These are phyloP conservation scores for Zenarchopterus dispar DNA, from an alignment of 2,797 vertebrate genomes.

Conservation along the genomic window DNA sequence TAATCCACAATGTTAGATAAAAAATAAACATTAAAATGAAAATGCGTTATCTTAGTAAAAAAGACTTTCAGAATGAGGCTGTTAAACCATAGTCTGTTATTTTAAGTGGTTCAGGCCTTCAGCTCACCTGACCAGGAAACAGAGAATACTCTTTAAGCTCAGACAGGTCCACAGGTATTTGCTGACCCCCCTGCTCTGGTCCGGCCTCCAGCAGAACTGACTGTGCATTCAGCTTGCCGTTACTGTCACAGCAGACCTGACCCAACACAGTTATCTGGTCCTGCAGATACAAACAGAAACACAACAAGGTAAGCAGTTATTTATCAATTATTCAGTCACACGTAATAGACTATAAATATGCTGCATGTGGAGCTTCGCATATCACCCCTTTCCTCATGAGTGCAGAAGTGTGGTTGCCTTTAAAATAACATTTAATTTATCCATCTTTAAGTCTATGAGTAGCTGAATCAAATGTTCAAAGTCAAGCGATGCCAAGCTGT, in stretches of 20 bases:
- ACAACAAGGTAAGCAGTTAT: neutral
- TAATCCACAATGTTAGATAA: neutral
- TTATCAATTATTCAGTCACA: neutral
- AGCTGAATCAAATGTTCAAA: too few relatives aligned
- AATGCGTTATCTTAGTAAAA: neutral
- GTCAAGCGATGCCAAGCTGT: too few relatives aligned
- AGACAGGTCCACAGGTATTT: slow-evolving; percentile 87
- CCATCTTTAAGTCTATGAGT: too few relatives aligned
- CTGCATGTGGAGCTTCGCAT: too few relatives aligned
- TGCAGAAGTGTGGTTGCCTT: too few relatives aligned
- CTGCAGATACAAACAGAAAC: slow-evolving; percentile 63
- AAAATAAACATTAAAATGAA: neutral
- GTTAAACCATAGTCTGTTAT: neutral
- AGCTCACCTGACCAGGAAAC: slow-evolving; percentile 93
- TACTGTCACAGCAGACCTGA: slow-evolving; percentile 91
- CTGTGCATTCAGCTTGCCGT: slow-evolving; percentile 91
- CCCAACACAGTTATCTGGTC: slow-evolving; percentile 86
- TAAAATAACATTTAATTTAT: too few relatives aligned
- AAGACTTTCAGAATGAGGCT: too few relatives aligned
- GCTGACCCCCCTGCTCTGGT: slow-evolving; percentile 84
- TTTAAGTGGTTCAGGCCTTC: neutral
- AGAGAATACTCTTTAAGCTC: slow-evolving; percentile 91
- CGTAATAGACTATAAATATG: too few relatives aligned
- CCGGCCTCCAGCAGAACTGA: slow-evolving; percentile 90
- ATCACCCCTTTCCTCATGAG: too few relatives aligned